Percentiles rank a stretch among this genome's conserved stretches.
Conservation (phyloP, 2,888 invertebrate genomes). For the Trichogramma dendrolimi region DNA sequence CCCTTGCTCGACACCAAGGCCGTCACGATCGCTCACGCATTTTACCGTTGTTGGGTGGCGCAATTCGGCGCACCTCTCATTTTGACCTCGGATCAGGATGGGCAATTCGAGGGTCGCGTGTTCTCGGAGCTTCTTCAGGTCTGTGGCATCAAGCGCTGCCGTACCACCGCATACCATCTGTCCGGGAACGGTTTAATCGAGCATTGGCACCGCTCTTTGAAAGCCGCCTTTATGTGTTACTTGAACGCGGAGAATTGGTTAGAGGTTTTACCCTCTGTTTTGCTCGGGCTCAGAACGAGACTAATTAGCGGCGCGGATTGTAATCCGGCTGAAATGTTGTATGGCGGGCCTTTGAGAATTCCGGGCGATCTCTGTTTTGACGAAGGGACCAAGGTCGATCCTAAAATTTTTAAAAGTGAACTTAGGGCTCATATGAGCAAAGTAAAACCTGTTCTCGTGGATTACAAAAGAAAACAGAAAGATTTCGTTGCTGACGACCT, state of each 20-base stretch:
- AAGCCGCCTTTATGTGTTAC: conserved; percentile 4
- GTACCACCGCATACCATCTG: conserved; percentile 3
- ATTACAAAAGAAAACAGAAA: conserved; percentile 12
- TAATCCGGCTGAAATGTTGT: conserved; percentile 34
- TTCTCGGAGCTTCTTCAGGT: background rate
- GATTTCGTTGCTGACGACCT: conserved; percentile 27
- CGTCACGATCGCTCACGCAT: background rate
- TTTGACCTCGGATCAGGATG: background rate
- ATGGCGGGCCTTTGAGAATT: conserved; percentile 32
- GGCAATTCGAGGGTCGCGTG: background rate
- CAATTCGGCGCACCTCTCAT: background rate
- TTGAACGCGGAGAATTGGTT: conserved; percentile 23
- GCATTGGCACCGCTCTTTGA: background rate
- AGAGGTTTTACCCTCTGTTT: conserved; percentile 31
- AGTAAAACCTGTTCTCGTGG: conserved; percentile 12
- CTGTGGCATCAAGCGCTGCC: background rate
- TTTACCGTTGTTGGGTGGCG: background rate
- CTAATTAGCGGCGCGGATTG: conserved; percentile 36
- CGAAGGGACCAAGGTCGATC: background rate
- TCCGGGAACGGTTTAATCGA: conserved; percentile 6
- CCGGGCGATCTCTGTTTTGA: conserved; percentile 34
- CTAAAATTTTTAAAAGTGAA: conserved; percentile 4
- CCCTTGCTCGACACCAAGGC: background rate
- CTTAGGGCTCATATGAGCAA: conserved; percentile 15
- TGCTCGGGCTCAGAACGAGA: conserved; percentile 35